These are phyloP conservation scores for Drosophila grimshawi DNA, from an alignment of 1,140 invertebrate species.

Conservation along the genomic window DNA sequence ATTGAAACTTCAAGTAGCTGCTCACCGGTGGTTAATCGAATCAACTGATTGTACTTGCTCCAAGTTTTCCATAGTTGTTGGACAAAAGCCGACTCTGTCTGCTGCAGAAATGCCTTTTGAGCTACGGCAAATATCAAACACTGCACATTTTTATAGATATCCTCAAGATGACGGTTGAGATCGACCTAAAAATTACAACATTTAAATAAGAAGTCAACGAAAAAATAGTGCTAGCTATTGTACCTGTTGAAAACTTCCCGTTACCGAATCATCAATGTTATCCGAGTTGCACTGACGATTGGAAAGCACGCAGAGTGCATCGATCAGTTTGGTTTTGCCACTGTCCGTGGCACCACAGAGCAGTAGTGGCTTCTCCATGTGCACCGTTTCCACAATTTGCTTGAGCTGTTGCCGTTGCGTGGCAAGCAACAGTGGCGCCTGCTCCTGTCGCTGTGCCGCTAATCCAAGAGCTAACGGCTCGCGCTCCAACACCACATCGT, in stretches of 20 bases:
- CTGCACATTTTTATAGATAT: conserved; percentile 85
- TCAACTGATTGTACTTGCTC: conserved; percentile 69
- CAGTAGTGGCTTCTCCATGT: conserved; percentile 78
- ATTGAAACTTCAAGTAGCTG: neutral
- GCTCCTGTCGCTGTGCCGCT: conserved; percentile 37
- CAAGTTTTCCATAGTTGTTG: conserved; percentile 60
- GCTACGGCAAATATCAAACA: conserved; percentile 73
- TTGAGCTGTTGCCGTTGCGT: conserved; percentile 74
- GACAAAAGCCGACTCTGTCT: conserved; percentile 37
- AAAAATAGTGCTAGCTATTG: neutral
- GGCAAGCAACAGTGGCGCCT: conserved; percentile 62
- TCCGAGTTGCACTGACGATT: conserved; percentile 78
- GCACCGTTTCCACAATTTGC: conserved; percentile 76
- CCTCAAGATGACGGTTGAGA: conserved; percentile 89
- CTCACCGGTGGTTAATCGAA: conserved; percentile 58
- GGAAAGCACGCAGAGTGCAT: conserved; percentile 70
- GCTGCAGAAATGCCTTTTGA: conserved; percentile 73
- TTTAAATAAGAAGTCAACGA: neutral
- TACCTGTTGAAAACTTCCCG: conserved; percentile 83
- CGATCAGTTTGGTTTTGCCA: conserved; percentile 82
- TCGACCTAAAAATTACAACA: conserved; percentile 86
- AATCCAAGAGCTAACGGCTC: conserved; percentile 31
- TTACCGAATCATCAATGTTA: conserved; percentile 83
- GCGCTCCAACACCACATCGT: conserved; percentile 73
- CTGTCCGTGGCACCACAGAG: conserved; percentile 78